Conservation (phyloP, 2,113 vertebrate genomes). For the Dasypus novemcinctus region DNA sequence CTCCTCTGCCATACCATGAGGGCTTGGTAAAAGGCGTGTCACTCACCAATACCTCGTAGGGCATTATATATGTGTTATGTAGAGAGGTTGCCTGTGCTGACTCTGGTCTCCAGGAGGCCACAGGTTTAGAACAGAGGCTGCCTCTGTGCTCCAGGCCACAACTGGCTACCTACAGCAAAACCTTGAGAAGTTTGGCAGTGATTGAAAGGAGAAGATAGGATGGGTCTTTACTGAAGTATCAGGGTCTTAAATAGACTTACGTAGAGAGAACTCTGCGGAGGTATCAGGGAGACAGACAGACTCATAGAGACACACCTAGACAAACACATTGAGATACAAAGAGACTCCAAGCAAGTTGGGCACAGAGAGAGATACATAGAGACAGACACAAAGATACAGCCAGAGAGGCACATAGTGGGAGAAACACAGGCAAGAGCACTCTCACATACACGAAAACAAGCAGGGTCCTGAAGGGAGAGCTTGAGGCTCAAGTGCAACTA, state of each 20-base stretch:
- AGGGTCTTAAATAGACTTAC: neutral
- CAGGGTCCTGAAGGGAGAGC: neutral
- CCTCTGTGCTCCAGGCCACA: too few species aligned
- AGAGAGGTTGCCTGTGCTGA: neutral
- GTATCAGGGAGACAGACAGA: neutral
- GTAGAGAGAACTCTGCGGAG: neutral
- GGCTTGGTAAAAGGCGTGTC: neutral
- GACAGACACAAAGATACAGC: neutral
- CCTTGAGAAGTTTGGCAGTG: neutral
- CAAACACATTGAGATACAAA: neutral
- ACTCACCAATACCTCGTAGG: neutral
- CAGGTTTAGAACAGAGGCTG: neutral
- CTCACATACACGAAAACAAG: neutral
- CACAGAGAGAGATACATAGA: neutral
- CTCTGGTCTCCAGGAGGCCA: neutral
- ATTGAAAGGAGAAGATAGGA: neutral
- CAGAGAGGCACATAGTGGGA: neutral
- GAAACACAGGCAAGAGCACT: neutral
- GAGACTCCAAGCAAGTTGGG: neutral
- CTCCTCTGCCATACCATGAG: neutral
- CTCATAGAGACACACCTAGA: neutral
- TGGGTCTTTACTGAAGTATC: too few species aligned
- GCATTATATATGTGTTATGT: neutral
- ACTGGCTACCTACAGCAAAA: neutral
- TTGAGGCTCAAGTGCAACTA: neutral